Conservation (phyloP, 2,888 invertebrate genomes). For the Ceraclea dissimilis region DNA sequence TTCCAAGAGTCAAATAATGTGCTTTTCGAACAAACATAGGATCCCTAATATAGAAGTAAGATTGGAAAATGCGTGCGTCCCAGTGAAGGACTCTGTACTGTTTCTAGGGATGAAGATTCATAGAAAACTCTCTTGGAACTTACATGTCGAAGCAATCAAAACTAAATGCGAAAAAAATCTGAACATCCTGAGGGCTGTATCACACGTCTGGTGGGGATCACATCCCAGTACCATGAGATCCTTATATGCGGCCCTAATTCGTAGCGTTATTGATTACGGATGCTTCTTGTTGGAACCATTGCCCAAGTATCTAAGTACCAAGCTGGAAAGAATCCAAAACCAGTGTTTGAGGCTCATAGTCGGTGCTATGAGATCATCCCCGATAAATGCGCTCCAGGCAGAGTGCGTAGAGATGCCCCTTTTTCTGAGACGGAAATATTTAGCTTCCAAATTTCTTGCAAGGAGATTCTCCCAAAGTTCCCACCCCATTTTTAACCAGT, state of each 20-base stretch:
- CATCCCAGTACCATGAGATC: not conserved
- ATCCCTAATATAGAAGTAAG: not conserved
- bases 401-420: constrained; percentile 2
- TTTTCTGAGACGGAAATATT: not conserved
- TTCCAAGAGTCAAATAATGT: not conserved
- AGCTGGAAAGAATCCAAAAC: not conserved
- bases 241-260: not conserved
- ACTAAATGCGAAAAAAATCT: not conserved
- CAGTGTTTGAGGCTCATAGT: not conserved
- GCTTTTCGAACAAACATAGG: not conserved
- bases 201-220: not conserved
- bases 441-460: not conserved
- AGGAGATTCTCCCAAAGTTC: not conserved
- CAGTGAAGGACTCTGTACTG: not conserved
- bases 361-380: not conserved
- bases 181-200: not conserved
- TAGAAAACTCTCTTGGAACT: not conserved
- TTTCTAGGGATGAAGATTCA: not conserved
- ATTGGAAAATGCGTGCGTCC: not conserved
- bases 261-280: not conserved
- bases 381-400: not conserved
- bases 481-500: not conserved
- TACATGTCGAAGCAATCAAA: not conserved
- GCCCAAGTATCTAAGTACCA: not conserved
- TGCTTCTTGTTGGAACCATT: not conserved